Evolutionary conservation across 35 echinoderm and acorn worm species (phyloP).

Genomic region (Strongylocentrotus purpuratus): DNA sequence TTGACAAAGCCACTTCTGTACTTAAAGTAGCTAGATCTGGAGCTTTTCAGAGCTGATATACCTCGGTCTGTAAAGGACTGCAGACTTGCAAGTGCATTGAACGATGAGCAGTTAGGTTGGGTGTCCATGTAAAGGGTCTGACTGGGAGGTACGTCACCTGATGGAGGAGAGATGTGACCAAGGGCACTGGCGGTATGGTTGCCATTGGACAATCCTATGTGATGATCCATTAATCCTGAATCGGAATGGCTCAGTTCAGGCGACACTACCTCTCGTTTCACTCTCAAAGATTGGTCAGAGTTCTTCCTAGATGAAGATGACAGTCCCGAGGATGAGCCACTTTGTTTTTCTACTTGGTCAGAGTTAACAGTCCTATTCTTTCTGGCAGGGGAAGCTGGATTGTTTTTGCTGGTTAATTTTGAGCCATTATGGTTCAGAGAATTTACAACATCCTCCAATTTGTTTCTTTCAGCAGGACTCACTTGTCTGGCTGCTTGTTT

Average conservation of each 20-base stretch:
- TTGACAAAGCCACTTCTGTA: conserved; percentile 6
- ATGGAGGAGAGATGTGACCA: neutral
- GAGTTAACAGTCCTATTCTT: neutral
- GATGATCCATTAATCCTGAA: neutral
- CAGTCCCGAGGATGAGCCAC: neutral
- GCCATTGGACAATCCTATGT: neutral
- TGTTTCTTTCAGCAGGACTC: neutral
- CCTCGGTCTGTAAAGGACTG: conserved; percentile 37
- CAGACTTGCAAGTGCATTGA: conserved; percentile 34
- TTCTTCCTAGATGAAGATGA: neutral
- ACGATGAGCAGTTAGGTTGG: neutral
- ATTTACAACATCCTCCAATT: neutral
- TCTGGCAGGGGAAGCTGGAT: neutral
- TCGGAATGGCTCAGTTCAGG: conserved; percentile 4
- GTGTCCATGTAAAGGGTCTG: neutral
- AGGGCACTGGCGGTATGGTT: neutral
- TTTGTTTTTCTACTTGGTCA: neutral
- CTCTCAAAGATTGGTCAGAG: neutral
- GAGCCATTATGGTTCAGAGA: neutral
- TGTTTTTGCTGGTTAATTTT: neutral
- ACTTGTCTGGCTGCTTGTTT: neutral
- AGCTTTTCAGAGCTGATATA: conserved; percentile 19
- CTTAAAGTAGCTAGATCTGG: conserved; percentile 33
- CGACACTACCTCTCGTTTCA: conserved; percentile 2
- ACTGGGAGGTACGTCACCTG: neutral